phyloP scores from a whole-genome alignment of 2,113 vertebrate species.

The Phyllostomus hastatus region DNA sequence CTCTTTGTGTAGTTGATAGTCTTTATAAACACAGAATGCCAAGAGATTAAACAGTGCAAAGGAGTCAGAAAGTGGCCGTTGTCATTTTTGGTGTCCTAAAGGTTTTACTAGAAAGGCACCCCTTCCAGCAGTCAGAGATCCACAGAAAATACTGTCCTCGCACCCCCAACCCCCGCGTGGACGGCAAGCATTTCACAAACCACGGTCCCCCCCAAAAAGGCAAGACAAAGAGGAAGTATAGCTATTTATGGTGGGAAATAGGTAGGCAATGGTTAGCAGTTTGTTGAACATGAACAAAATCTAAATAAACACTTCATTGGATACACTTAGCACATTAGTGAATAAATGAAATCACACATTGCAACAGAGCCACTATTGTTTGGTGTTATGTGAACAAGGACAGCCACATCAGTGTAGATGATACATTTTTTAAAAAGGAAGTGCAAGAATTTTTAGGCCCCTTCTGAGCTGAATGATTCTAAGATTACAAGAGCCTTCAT shows the following conservation, averaged over 20 bases:
- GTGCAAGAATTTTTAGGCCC: neutral
- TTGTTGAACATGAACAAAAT: neutral
- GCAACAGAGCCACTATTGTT: neutral
- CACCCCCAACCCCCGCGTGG: too few relatives aligned
- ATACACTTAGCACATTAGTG: neutral
- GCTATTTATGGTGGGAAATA: neutral
- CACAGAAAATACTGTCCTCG: neutral
- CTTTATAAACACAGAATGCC: conserved; percentile 57
- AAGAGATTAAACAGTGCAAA: conserved; percentile 61
- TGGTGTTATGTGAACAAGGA: neutral
- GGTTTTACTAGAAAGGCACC: conserved; percentile 64
- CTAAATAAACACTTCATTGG: neutral
- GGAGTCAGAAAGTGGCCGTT: conserved; percentile 62
- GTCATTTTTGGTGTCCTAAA: conserved; percentile 46
- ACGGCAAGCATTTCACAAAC: conserved; percentile 59
- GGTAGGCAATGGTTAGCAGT: neutral
- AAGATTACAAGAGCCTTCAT: conserved; percentile 48
- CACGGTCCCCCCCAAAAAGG: conserved; percentile 23
- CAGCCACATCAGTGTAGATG: neutral
- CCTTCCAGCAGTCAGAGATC: neutral
- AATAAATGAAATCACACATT: neutral
- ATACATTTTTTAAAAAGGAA: neutral
- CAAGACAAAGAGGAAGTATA: neutral
- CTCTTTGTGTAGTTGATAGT: conserved; percentile 79
- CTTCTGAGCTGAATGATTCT: conserved; percentile 28